Conservation (phyloP, 1,140 invertebrate genomes). For the Ceratina japonica region DNA sequence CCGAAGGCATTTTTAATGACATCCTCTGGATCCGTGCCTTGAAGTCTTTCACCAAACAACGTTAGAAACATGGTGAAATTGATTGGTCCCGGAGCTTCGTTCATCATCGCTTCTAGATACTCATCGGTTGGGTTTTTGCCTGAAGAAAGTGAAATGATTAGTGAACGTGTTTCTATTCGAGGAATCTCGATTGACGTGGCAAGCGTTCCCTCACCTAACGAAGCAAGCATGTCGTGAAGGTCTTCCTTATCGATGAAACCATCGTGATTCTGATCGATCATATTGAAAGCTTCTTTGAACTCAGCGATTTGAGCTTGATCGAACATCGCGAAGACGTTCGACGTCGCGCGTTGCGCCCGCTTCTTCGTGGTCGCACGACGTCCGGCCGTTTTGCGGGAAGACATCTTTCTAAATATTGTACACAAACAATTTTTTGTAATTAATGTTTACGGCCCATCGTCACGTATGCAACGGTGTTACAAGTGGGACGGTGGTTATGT, state of each 20-base stretch:
- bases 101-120: slow-evolving; percentile 98
- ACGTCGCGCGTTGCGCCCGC: slow-evolving; percentile 95
- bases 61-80: slow-evolving; percentile 99
- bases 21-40: slow-evolving; percentile 97
- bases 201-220: slow-evolving; percentile 84
- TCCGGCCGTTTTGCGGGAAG: slow-evolving; percentile 94
- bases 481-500: not conserved
- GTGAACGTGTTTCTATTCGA: slow-evolving; percentile 81
- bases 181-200: not conserved
- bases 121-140: slow-evolving; percentile 96
- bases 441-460: too few relatives aligned
- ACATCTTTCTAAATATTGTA: slow-evolving; percentile 82
- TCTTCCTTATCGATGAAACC: slow-evolving; percentile 99
- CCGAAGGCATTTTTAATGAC: slow-evolving; percentile 98
- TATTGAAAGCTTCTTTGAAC: slow-evolving; percentile 99
- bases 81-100: slow-evolving; percentile 97
- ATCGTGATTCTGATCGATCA: slow-evolving; percentile 99
- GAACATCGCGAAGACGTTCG: slow-evolving; percentile 99
- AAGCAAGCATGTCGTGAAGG: slow-evolving; percentile 99
- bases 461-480: too few relatives aligned
- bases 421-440: too few relatives aligned
- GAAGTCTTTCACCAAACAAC: slow-evolving; percentile 96
- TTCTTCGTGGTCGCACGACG: slow-evolving; percentile 95
- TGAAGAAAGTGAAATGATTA: slow-evolving; percentile 68
- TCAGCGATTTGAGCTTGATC: slow-evolving; percentile 99